Base-by-base conservation (phyloP, 2,113 vertebrate species). In the Plectropomus leopardus region DNA sequence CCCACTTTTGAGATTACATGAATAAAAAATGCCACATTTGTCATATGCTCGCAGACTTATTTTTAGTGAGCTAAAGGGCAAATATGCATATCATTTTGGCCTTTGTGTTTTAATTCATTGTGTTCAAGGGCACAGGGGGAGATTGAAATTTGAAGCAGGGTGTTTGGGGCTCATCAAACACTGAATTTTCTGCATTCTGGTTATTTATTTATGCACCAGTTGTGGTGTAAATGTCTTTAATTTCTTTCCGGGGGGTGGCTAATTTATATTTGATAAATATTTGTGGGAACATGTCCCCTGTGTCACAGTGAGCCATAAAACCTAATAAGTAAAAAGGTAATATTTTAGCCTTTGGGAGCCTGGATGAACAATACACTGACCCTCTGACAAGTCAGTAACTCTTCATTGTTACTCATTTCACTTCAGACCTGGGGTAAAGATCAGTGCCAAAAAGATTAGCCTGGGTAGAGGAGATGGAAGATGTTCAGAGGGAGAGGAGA, bases 391-490 rank as follows among this genome's bases (percentile, higher is more conserved):
- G 68, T 76, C 26, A 44, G 53, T 69, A 51, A 60, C 44, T 64
- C 36, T 14, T n/a, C 44, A 61, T 28, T 19, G 63, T 72, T 68
- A 28, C 17, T 76, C 75, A 72, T 84, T 85, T 77, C 48, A 61
- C 30, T 40, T 80, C 16, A 16, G 19, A 80, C 76, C 45, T 79
- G 19, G 16, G 3, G 24, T 28, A 59, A 76, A 23, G 59, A 69
- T 47, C 36, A 75, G 48, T 40, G n/a, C 34, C 26, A 16, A 7
- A 64, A 34, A 75, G 42, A 73, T 64, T 34, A 47, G 14, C n/a
- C 34, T 21, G 10, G 26, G 6, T 10, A 53, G 32, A 73, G 14
- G 3, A 61, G 42, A 50, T 45, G 23, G 26, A 63, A 8, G 48
- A 34, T 7, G 30, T 17, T n/a, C n/a, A 65, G 1, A 30, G 8